Base-by-base conservation (phyloP, 1,140 invertebrate species). In the Hycleus phaleratus region DNA sequence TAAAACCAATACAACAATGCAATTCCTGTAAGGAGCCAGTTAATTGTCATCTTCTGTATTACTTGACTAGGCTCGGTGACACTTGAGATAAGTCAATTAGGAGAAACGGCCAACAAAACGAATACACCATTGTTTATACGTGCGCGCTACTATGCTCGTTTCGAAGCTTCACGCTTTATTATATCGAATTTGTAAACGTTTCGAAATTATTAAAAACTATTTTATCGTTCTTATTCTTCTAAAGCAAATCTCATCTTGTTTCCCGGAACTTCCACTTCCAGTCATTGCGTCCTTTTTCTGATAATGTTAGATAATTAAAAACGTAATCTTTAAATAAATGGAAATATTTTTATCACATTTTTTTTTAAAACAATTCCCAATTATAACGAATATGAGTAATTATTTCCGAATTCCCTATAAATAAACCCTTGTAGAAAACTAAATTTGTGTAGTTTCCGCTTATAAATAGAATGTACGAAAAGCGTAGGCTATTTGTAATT, bases 1-100 rank as follows among this genome's bases (percentile, higher is more conserved):
- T 44, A 43, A 46, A 32, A 8, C n/a, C 52, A 45, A 38, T n/a
- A 56, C 25, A 18, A 18, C 26, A 40, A 53, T 39, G 8, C 32
- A 26, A 11, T 32, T 26, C 26, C 52, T 12, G 44, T 56, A 46
- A 58, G 56, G 54, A 62, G 56, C 50, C 46, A 50, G 38, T 49
- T 62, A 62, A 62, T 62, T 58, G 56, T 59, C 50, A 59, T 62
- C 56, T 56, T 52, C 38, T 44, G 57, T 57, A 46, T 52, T 45
- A 52, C 50, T 60, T 38, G 49, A 32, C 18, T 58, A 48, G 44
- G 26, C 44, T 46, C 12, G 4, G 32, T 62, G 61, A 60, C 61
- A 52, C 43, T 60, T 39, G 46, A 60, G 61, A 63, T 62, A 63
- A 62, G 58, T 63, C 61, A 63, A 63, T 63, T 63, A 63, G 57